Evolutionary conservation across 2,113 vertebrate species (phyloP), one percentile per base, ranked within the genome.

Genomic region (Bungarus multicinctus): DNA sequence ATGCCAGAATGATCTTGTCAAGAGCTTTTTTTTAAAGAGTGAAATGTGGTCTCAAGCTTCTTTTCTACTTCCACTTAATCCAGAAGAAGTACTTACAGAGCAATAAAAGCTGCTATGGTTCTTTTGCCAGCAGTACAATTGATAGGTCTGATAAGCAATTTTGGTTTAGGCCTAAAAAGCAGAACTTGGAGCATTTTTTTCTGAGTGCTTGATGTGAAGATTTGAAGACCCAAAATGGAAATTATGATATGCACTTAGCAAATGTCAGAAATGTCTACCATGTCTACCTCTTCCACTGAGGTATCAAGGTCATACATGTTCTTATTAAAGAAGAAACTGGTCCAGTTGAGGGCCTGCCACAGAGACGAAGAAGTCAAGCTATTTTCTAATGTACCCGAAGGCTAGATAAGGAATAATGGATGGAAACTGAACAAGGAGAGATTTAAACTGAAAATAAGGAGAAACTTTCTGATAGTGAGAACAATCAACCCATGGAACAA

Each of bases 1-100:
- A 94, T 9, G 1, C 60, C 88, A 95, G 3, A n/a, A 60, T 89
- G 10, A 2, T 94, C 81, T 95, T 95, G 69, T 91, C 88, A 93
- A 89, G 89, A 58, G 64, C 64, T 94, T 86, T 8, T 43, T 6
- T 47, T 89, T 91, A 87, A 87, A 74, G 87, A 96, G 27, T n/a
- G 91, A 58, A 92, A 91, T 2, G 87, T 3, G 22, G 43, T 34
- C 90, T 90, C 92, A 58, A 89, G 57, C 90, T 91, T 90, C 88
- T 30, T 89, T 12, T 89, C 74, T 91, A 58, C 14, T 93, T 64
- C 50, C n/a, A 87, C 23, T 45, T 93, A 64, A 93, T 95, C 85
- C 74, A 27, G 5, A 92, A 60, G 3, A 30, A n/a, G 22, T 58
- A 92, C 54, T 60, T 53, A 54, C 30, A 81, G 45, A 89, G 74